phyloP scores from a whole-genome alignment of 2,113 vertebrate genomes.

The Pseudorectes ferrugineus region DNA sequence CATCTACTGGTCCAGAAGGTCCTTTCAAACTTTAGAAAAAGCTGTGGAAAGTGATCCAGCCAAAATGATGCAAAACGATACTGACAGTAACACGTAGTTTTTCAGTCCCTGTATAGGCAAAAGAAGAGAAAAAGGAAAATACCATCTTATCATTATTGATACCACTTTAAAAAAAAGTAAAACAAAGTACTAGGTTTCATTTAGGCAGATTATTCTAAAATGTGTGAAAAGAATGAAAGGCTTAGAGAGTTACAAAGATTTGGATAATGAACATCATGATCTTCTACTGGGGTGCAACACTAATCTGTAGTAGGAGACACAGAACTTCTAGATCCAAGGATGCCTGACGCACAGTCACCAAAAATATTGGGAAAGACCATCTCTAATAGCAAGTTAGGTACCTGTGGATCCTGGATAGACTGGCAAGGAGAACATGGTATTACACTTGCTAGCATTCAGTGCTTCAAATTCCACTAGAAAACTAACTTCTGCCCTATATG shows the following conservation, averaged over 20 bases:
- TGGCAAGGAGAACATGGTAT: neutral
- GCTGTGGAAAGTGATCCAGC: constrained; percentile 78
- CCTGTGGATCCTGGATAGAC: neutral
- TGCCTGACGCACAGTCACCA: neutral
- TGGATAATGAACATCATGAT: neutral
- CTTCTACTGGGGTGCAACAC: neutral
- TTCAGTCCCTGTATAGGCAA: constrained; percentile 71
- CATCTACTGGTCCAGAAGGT: constrained; percentile 51
- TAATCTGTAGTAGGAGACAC: neutral
- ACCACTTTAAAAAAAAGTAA: neutral
- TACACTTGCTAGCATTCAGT: neutral
- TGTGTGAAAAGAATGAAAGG: neutral
- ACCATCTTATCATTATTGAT: neutral
- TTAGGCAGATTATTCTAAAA: neutral
- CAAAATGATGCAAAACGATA: constrained; percentile 78
- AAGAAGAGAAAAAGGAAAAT: neutral
- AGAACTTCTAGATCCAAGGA: neutral
- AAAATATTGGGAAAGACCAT: neutral
- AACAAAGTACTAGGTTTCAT: neutral
- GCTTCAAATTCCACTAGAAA: neutral
- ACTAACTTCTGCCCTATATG: neutral
- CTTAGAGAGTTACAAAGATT: neutral
- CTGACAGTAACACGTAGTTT: constrained; percentile 74
- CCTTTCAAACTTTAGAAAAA: constrained; percentile 77
- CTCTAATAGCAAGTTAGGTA: neutral